Base-by-base conservation (phyloP, 2,797 vertebrate genomes). In the Scarus forsteni region DNA sequence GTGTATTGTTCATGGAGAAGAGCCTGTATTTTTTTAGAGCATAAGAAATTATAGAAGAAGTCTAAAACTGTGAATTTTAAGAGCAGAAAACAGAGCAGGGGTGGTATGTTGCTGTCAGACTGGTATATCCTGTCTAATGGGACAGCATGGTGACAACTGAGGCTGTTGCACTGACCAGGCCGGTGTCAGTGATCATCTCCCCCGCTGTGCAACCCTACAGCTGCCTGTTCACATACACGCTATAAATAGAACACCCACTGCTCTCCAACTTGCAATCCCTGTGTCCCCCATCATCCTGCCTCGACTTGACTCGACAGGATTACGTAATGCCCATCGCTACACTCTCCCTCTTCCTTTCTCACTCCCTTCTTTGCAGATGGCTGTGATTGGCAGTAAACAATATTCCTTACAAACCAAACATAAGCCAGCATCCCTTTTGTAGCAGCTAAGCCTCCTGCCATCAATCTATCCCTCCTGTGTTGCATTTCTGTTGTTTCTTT, bases 231-330 rank as follows among this genome's bases (percentile, higher is more conserved):
- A 76, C 68, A 56, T 51, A 51, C 58, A 43, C 46, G 61, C 85
- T 84, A 90, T 85, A 86, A 88, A 91, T 83, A 91, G 86, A 65
- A 73, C 59, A 61, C 40, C 67, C 58, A 57, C 63, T 44, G 43
- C 61, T 76, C 76, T 79, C 61, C 55, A 55, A 51, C 80, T 61
- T 39, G 18, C 70, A 54, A 65, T 51, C 75, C 46, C 44, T 46
- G 73, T 18, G 13, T 66, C 64, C 60, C 52, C 60, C 61, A 73
- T 74, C 67, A 83, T 68, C 55, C 42, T 81, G 62, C 76, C 77
- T 74, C 35, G 14, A 64, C 49, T 72, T 63, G 40, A 56, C 38
- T 72, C 65, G 40, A 56, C 38, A 69, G 54, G 44, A 84, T 88
- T 89, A 85, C 56, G 48, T 79, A 85, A 91, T 59, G 10, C 50